These are phyloP conservation scores for Amiota mariae DNA, from an alignment of 2,888 invertebrate species.

Conservation along the genomic window DNA sequence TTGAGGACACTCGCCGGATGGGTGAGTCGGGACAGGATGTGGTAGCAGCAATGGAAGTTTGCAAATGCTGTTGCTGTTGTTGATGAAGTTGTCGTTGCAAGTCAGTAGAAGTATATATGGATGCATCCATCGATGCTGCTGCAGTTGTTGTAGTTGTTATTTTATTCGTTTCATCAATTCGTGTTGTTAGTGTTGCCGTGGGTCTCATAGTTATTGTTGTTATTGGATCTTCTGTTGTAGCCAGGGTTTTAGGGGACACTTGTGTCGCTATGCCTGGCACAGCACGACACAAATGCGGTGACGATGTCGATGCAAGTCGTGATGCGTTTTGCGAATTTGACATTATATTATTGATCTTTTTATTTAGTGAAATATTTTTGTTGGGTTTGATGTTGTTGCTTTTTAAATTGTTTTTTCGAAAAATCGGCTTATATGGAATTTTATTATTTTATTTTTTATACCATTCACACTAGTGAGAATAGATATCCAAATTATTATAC, in stretches of 20 bases:
- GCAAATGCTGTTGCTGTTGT: slow-evolving; percentile 27
- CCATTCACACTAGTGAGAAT: background rate
- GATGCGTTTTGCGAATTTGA: slow-evolving; percentile 53
- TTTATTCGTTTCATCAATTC: slow-evolving; percentile 49
- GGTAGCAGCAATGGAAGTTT: slow-evolving; percentile 39
- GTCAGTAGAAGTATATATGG: background rate
- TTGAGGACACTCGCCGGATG: slow-evolving; percentile 71
- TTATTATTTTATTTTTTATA: background rate
- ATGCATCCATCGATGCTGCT: slow-evolving; percentile 38
- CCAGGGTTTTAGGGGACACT: slow-evolving; percentile 36
- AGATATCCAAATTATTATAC: slow-evolving; percentile 21
- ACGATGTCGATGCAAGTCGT: slow-evolving; percentile 43
- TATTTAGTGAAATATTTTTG: background rate
- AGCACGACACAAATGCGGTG: slow-evolving; percentile 51
- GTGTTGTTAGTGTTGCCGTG: slow-evolving; percentile 54
- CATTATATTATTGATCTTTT: slow-evolving; percentile 44
- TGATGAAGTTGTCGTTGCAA: slow-evolving; percentile 37
- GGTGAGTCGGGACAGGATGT: slow-evolving; percentile 71
- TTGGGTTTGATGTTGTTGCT: background rate
- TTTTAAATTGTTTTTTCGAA: slow-evolving; percentile 18
- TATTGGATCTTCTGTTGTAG: slow-evolving; percentile 13
- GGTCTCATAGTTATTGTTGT: slow-evolving; percentile 12
- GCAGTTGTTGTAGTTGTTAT: slow-evolving; percentile 47
- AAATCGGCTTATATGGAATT: background rate
- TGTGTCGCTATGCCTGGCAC: slow-evolving; percentile 65